phyloP scores from a whole-genome alignment of 2,113 vertebrate species.

The mouse (Mus musculus) region DNA sequence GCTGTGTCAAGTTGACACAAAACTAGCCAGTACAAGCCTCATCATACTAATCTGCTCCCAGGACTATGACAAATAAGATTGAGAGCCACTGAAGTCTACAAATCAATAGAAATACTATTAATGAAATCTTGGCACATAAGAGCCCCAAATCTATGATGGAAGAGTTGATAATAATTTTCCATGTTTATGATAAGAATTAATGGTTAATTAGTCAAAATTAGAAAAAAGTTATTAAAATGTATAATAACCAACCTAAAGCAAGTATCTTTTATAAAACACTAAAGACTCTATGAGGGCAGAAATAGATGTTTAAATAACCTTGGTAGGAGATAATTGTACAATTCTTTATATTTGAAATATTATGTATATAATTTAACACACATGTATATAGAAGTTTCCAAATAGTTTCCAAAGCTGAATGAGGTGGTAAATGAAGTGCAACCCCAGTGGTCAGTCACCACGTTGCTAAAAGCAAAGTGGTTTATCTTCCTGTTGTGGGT shows the following conservation, averaged over 20 bases:
- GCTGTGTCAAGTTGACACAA: too few species aligned
- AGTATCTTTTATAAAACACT: background rate
- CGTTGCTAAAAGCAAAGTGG: background rate
- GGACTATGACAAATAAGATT: background rate
- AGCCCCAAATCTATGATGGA: slow-evolving; percentile 2
- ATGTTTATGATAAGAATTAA: background rate
- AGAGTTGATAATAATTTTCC: background rate
- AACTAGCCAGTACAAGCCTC: background rate
- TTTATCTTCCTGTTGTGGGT: background rate
- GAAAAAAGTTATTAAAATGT: slow-evolving; percentile 7
- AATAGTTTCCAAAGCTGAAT: slow-evolving; percentile 21
- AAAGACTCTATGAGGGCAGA: background rate
- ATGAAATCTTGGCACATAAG: background rate
- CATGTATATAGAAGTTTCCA: background rate
- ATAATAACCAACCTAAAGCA: background rate
- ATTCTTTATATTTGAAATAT: background rate
- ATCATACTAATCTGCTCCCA: background rate
- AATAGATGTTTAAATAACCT: background rate
- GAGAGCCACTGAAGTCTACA: slow-evolving; percentile 10
- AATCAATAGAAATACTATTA: background rate
- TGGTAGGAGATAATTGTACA: background rate
- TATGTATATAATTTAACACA: background rate
- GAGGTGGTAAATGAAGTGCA: slow-evolving; percentile 1
- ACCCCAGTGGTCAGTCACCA: background rate
- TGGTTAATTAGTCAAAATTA: background rate